These are phyloP conservation scores for Entomyzon cyanotis DNA, from an alignment of 2,113 vertebrate species.

Conservation along the genomic window DNA sequence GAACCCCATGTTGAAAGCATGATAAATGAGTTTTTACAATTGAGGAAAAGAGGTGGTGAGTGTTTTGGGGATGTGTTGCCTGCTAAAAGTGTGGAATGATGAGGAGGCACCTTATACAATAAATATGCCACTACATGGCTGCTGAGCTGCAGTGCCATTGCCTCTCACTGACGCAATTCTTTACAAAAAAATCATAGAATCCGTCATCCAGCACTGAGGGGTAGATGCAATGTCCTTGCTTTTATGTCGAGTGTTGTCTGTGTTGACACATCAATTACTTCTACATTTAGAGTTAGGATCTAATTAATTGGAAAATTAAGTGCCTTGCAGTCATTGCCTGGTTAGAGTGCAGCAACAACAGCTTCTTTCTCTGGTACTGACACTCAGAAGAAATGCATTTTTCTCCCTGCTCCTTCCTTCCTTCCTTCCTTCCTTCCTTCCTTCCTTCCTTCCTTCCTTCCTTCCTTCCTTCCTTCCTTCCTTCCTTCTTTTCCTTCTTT, in stretches of 20 bases:
- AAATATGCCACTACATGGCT: not conserved
- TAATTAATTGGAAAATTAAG: conserved; percentile 51
- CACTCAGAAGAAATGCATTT: not conserved
- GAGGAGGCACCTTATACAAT: not conserved
- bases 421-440: no score
- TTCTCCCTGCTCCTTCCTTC: fast-evolving
- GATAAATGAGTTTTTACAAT: not conserved
- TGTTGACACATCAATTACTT: conserved; percentile 22
- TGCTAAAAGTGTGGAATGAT: not conserved
- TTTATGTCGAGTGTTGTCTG: not conserved
- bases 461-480: not conserved
- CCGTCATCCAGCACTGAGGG: not conserved
- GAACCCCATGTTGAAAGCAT: not conserved
- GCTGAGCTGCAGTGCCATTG: not conserved
- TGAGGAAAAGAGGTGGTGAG: not conserved
- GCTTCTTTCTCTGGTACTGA: not conserved
- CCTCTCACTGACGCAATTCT: not conserved
- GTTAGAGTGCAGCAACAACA: not conserved
- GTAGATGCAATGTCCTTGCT: not conserved
- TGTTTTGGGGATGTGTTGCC: not conserved
- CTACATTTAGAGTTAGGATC: conserved; percentile 4
- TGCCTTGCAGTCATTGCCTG: conserved; percentile 2
- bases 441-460: not conserved
- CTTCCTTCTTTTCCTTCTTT: no score
- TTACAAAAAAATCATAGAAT: not conserved